A percentile compares a stretch with the other conserved stretches of the same genome.
These are phyloP conservation scores for Cabera pusaria DNA, from an alignment of 2,888 invertebrate genomes.

Conservation along the genomic window DNA sequence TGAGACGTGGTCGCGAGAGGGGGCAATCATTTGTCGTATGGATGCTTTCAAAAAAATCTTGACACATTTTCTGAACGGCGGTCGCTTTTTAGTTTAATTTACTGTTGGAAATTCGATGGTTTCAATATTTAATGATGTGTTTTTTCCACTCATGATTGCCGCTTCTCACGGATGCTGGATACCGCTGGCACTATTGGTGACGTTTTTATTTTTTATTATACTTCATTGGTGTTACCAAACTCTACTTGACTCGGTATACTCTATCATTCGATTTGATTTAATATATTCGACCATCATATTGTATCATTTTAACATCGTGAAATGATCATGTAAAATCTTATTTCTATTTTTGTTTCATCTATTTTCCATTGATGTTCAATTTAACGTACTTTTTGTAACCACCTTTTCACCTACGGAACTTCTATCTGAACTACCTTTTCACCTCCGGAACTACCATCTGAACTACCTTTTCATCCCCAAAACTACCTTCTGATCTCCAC, in stretches of 20 bases:
- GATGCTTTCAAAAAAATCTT: constrained; percentile 83
- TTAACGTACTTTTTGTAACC: too few relatives aligned
- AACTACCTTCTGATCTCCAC: too few relatives aligned
- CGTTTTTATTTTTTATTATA: constrained; percentile 44
- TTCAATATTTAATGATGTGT: constrained; percentile 73
- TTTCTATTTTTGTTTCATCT: constrained; percentile 15
- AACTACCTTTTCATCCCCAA: too few relatives aligned
- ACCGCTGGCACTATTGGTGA: constrained; percentile 80
- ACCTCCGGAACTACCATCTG: too few relatives aligned
- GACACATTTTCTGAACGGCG: constrained; percentile 88
- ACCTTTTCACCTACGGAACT: too few relatives aligned
- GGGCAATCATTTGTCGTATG: constrained; percentile 82
- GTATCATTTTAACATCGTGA: too few relatives aligned
- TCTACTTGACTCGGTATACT: constrained; percentile 61
- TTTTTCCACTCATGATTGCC: constrained; percentile 83
- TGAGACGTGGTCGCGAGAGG: constrained; percentile 49
- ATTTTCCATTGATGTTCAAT: constrained; percentile 2
- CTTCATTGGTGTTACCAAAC: constrained; percentile 48
- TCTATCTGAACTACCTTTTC: too few relatives aligned
- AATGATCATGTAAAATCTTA: too few relatives aligned
- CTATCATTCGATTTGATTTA: too few relatives aligned
- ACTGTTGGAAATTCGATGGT: constrained; percentile 42
- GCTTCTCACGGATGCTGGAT: constrained; percentile 79
- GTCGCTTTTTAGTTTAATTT: constrained; percentile 61
- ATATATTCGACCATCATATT: too few relatives aligned